Evolutionary conservation across 2,888 invertebrate species (phyloP), one percentile per base, ranked within the genome.

Genomic region (Nymphalis c-album): DNA sequence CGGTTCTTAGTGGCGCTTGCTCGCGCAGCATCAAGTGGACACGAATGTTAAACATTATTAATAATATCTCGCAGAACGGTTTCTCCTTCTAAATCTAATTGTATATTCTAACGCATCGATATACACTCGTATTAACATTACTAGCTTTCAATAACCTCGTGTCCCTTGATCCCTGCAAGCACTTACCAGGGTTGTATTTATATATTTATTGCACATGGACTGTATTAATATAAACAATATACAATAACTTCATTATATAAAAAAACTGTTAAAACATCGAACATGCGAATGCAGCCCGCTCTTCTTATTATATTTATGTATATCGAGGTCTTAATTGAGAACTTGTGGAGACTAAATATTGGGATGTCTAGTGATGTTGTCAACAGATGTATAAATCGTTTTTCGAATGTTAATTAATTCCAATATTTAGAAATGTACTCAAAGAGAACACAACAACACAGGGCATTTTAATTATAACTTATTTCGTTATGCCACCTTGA

Each of bases 401-500:
- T 90, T 83, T 86, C n/a, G 83, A 85, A 85, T 87, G 84, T 88
- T 84, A 87, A 85, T 87, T 85, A 81, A 86, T 90, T 91, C 90
- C 91, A 90, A 89, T 91, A 87, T 89, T 91, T 88, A 89, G 87
- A 84, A 85, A 86, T 85, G 83, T 77, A 85, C 84, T 80, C 78
- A 83, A 80, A 83, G 81, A 81, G 77, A 78, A 82, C 81, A 85
- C 80, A 85, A 85, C 86, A 85, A 84, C 82, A 78, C 79, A 79
- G 84, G 91, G 91, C 91, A 91, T 91, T 91, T 91, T 87, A 82
- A 83, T 83, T 87, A 72, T 71, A 73, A 71, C 75, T 85, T 89
- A 87, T 87, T 87, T 89, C 89, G 88, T 87, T 87, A 84, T 85
- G 86, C 83, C 88, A 91, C 85, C 89, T 85, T 90, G 90, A 90